phyloP scores from a whole-genome alignment of 92 coral and sea anemone genomes.

The Anthopleura xanthogrammica region DNA sequence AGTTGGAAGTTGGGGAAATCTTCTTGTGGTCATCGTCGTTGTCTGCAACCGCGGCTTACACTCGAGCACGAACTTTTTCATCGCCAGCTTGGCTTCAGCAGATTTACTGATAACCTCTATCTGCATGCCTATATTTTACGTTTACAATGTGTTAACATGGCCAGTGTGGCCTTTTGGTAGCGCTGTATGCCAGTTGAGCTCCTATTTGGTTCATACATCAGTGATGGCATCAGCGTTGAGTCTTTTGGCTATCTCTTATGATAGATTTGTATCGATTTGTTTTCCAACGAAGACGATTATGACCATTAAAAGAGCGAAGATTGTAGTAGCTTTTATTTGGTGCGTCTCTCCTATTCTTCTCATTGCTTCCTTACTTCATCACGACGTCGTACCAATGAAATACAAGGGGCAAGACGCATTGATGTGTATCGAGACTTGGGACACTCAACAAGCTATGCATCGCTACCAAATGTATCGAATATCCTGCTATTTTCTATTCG shows the following conservation, averaged over 20 bases:
- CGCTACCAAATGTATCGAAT: constrained; percentile 66
- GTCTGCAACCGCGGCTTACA: constrained; percentile 74
- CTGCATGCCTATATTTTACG: constrained; percentile 82
- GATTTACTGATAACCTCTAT: constrained; percentile 67
- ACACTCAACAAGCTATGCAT: constrained; percentile 38
- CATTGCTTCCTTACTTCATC: constrained; percentile 66
- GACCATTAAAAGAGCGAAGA: constrained; percentile 47
- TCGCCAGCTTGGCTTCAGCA: constrained; percentile 71
- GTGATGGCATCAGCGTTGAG: constrained; percentile 86
- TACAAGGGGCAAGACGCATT: constrained; percentile 33
- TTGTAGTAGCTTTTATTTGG: constrained; percentile 63
- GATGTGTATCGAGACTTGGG: constrained; percentile 73
- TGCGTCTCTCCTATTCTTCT: constrained; percentile 72
- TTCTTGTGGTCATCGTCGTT: constrained; percentile 65
- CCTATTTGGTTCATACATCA: constrained; percentile 75
- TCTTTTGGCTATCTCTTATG: constrained; percentile 75
- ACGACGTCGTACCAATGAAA: constrained; percentile 36
- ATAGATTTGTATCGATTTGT: constrained; percentile 72
- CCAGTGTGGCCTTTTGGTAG: constrained; percentile 83
- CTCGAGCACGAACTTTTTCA: constrained; percentile 72
- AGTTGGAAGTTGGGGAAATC: constrained; percentile 67
- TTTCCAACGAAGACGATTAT: constrained; percentile 64
- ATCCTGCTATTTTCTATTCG: constrained; percentile 64
- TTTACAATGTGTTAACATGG: constrained; percentile 78
- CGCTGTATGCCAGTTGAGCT: constrained; percentile 50